Conservation (phyloP, 1,140 invertebrate species). For the Medauroidea extradentata region DNA sequence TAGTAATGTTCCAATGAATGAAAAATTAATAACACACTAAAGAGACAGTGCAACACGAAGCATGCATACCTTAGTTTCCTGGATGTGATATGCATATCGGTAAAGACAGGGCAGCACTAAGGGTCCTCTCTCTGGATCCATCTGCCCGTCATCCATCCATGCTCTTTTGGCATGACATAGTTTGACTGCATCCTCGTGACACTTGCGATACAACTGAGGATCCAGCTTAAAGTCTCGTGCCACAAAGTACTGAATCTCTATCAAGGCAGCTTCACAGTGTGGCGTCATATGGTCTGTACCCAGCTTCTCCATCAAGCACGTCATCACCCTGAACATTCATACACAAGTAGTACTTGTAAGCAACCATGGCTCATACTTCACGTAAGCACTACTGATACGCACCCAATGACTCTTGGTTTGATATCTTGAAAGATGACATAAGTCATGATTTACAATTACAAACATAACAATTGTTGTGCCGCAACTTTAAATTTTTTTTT, state of each 20-base stretch:
- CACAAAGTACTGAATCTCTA: constrained; percentile 97
- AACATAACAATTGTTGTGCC: no score
- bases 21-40: no score
- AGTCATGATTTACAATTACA: no score
- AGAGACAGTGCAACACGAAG: no score
- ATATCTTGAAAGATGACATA: no score
- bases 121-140: constrained; percentile 66
- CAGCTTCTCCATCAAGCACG: constrained; percentile 89
- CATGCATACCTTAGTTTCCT: constrained; percentile 50
- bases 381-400: no score
- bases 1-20: no score
- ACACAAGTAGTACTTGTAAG: no score
- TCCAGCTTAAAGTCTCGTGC: constrained; percentile 92
- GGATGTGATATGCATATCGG: constrained; percentile 71
- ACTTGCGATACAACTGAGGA: constrained; percentile 80
- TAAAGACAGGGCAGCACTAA: constrained; percentile 91
- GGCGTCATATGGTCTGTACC: constrained; percentile 79
- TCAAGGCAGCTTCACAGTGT: constrained; percentile 83
- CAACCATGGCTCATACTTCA: no score
- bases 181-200: constrained; percentile 77
- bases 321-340: constrained; percentile 64
- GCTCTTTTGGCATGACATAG: constrained; percentile 74
- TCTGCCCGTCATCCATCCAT: constrained; percentile 68
- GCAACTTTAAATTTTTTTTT: no score
- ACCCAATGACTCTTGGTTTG: no score